These are phyloP conservation scores for Paedocypris micromegethes DNA, from an alignment of 2,797 vertebrate genomes.

Conservation along the genomic window DNA sequence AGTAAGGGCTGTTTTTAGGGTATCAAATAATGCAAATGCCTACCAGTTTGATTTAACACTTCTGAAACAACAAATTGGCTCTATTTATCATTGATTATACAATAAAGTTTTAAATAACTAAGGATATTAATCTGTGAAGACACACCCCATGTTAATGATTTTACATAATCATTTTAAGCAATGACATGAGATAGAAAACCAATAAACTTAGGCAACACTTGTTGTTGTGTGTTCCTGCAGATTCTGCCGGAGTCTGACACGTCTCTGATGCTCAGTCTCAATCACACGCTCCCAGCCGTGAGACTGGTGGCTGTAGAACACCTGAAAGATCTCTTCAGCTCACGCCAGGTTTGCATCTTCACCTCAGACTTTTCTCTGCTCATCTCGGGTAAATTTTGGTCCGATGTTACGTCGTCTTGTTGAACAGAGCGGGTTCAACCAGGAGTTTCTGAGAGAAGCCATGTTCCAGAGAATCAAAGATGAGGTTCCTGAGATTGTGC, in stretches of 20 bases:
- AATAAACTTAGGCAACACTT: no score
- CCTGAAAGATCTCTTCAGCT: slow-evolving; percentile 68
- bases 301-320: slow-evolving; percentile 78
- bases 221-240: slow-evolving; percentile 54
- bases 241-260: slow-evolving; percentile 81
- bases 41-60: no score
- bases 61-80: no score
- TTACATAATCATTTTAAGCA: not conserved
- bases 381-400: no score
- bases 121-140: no score
- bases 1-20: no score
- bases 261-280: slow-evolving; percentile 86
- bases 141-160: no score
- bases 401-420: not conserved
- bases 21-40: no score
- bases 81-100: no score
- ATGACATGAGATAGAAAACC: not conserved
- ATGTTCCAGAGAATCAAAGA: slow-evolving; percentile 78
- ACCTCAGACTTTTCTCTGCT: no score
- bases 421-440: slow-evolving; percentile 74
- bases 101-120: no score
- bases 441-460: slow-evolving; percentile 78
- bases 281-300: slow-evolving; percentile 82
- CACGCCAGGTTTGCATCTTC: slow-evolving; percentile 68
- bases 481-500: slow-evolving; percentile 77